phyloP scores from a whole-genome alignment of 2,113 vertebrate species.

The Epinephelus fuscoguttatus region DNA sequence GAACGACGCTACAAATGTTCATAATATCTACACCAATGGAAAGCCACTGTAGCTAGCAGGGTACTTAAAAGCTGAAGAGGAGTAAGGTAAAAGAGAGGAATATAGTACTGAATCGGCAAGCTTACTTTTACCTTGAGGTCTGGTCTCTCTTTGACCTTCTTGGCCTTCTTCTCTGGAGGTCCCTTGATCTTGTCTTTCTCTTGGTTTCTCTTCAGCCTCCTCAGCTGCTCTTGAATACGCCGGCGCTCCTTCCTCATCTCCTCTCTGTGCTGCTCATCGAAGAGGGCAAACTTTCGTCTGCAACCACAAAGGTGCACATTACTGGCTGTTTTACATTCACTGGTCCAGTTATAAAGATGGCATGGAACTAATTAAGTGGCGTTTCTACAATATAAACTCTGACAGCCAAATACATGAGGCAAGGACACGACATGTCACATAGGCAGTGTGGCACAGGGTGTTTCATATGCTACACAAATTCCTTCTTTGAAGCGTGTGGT shows the following conservation, averaged over 20 bases:
- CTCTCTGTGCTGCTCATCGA: constrained; percentile 98
- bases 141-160: constrained; percentile 97
- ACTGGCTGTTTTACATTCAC: background rate
- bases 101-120: constrained; percentile 63
- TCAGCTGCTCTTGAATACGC: constrained; percentile 95
- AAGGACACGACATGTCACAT: too few relatives aligned
- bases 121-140: constrained; percentile 94
- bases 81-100: constrained; percentile 27
- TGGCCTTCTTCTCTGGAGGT: constrained; percentile 97
- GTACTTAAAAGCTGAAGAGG: constrained; percentile 2
- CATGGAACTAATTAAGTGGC: background rate
- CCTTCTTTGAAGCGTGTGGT: too few relatives aligned
- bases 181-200: constrained; percentile 97
- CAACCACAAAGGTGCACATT: constrained; percentile 14
- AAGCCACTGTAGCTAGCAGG: background rate
- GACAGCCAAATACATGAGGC: too few relatives aligned
- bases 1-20: background rate
- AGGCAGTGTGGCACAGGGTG: too few relatives aligned
- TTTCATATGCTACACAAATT: too few relatives aligned
- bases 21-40: background rate
- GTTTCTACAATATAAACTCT: background rate
- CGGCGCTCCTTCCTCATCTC: constrained; percentile 98
- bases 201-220: constrained; percentile 95
- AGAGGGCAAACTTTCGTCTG: constrained; percentile 97
- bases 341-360: background rate